Evolutionary conservation across 2,797 vertebrate species (phyloP), one percentile per base, ranked within the genome.

Genomic region (Acestrorhynchus altus): DNA sequence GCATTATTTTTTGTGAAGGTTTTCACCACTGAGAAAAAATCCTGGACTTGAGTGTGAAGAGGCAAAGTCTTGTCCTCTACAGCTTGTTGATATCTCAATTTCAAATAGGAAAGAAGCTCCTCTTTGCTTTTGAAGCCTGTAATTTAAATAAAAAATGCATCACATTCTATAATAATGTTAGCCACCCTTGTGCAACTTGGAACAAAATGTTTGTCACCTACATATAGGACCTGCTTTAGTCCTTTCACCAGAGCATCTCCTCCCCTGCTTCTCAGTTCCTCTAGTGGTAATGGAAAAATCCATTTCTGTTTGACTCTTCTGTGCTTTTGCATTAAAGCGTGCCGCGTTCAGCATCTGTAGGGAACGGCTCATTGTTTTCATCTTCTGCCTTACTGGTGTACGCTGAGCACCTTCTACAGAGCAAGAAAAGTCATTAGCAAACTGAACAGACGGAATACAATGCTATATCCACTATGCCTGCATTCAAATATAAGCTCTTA

Each of bases 361-460:
- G 9, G 98, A 97, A 42, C 98, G 97, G 81, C 95, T 95, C 98
- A 99, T 98, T 47, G 95, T 94, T 86, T 96, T 98, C 96, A 99
- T 99, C 90, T 98, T 99, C 90, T 97, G 95, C 71, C 96, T 96
- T 66, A 99, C 95, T 0, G 98, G 98, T 13, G 98, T 99, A 71
- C 96, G 91, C 74, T 97, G 96, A 80, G 95, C 77, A 0, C 94
- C 93, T 79, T 94, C 97, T 99, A 81, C 22, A 86, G 82, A 79
- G 64, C 75, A 79, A 20, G 60, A 1, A 70, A 52, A 15, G 8
- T 9, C 22, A 57, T 78, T 13, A 49, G 18, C 6, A 8, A 61
- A 16, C 11, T 47, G 1, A 57, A 75, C 8, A 42, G 24, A 15
- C 73, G 40, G 16, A 49, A 1, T 18, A 59, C 26, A 59, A 6